Percentiles rank a stretch among this genome's conserved stretches.
These are phyloP conservation scores for Cygnus atratus DNA, from an alignment of 2,113 vertebrate genomes.

Conservation along the genomic window DNA sequence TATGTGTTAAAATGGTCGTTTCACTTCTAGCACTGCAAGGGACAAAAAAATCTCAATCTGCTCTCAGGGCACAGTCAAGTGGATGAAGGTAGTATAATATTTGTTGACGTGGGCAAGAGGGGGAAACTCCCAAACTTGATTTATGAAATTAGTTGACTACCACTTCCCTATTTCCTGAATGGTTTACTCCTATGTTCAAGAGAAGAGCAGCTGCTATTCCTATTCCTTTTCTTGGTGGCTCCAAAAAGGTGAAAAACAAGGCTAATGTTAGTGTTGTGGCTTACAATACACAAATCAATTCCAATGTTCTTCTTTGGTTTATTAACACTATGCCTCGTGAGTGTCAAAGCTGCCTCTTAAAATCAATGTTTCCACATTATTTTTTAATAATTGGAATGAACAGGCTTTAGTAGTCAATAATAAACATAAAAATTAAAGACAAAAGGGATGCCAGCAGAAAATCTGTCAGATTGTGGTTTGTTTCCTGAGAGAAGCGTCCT, in stretches of 20 bases:
- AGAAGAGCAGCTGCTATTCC: neutral
- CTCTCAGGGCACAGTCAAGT: neutral
- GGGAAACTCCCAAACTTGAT: neutral
- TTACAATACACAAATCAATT: neutral
- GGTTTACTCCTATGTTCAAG: neutral
- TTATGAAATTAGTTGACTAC: neutral
- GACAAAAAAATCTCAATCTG: neutral
- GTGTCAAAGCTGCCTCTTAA: conserved; percentile 10
- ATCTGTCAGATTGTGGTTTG: neutral
- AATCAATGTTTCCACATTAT: neutral
- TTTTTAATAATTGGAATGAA: neutral
- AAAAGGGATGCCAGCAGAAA: neutral
- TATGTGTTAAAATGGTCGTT: neutral
- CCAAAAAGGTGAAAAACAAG: neutral
- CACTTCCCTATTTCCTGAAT: neutral
- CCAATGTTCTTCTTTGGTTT: neutral
- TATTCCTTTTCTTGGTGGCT: neutral
- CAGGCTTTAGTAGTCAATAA: neutral
- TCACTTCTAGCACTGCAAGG: neutral
- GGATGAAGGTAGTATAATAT: neutral
- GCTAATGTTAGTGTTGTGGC: neutral
- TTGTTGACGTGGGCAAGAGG: fast-evolving
- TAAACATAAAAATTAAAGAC: neutral
- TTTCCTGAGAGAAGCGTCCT: neutral
- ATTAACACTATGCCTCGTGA: neutral